phyloP scores from a whole-genome alignment of 2,797 vertebrate genomes.

The Tapirus indicus region DNA sequence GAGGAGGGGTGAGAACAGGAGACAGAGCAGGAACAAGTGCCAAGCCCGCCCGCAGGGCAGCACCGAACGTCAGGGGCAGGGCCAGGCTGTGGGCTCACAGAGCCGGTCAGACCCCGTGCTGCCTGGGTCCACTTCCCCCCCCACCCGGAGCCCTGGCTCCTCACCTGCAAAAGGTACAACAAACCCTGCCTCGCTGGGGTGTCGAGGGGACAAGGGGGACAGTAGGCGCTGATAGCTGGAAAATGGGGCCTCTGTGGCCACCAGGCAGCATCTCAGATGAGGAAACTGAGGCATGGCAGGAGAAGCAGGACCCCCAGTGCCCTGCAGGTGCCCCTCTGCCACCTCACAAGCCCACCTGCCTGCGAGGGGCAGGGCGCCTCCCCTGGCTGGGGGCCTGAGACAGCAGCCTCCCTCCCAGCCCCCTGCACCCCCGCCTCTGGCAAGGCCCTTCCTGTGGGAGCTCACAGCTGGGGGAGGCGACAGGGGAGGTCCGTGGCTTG shows the following conservation, averaged over 20 bases:
- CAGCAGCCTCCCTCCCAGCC: background rate
- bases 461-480: background rate
- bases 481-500: background rate
- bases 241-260: background rate
- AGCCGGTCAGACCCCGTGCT: fast-evolving
- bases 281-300: background rate
- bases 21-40: fast-evolving
- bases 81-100: background rate
- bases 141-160: background rate
- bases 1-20: background rate
- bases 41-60: too few species aligned
- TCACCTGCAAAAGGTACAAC: background rate
- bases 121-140: background rate
- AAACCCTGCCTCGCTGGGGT: background rate
- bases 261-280: background rate
- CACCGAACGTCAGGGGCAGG: background rate
- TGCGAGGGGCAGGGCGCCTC: fast-evolving
- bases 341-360: background rate
- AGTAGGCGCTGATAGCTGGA: background rate
- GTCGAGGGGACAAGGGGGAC: background rate
- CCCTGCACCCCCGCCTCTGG: fast-evolving
- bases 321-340: background rate
- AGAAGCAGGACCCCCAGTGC: too few species aligned
- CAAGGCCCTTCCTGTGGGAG: background rate
- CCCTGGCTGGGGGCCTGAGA: background rate